Conservation (phyloP, 2,888 invertebrate species). For the Boloria euphrosyne region DNA sequence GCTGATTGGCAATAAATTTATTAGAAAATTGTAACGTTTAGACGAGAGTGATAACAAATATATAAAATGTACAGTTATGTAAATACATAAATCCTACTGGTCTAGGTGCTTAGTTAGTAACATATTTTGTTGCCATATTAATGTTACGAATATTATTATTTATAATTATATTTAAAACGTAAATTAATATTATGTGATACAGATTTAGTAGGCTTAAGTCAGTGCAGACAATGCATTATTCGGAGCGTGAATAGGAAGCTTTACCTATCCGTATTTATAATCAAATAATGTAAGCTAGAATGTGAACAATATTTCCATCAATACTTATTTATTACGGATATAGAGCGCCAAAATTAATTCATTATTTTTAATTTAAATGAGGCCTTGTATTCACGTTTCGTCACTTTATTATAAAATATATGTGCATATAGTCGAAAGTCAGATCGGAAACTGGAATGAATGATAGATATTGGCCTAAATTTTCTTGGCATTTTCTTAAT, state of each 20-base stretch:
- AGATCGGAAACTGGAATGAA: constrained; percentile 26
- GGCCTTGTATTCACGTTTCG: constrained; percentile 6
- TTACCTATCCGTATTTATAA: constrained; percentile 17
- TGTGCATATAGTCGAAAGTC: constrained; percentile 23
- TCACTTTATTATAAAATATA: constrained; percentile 5
- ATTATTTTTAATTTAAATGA: constrained; percentile 8
- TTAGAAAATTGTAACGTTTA: constrained; percentile 50
- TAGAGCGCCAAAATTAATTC: constrained; percentile 4
- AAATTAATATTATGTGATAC: constrained; percentile 79
- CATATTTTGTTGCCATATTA: constrained; percentile 82
- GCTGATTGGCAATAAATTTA: constrained; percentile 76
- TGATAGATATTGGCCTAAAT: constrained; percentile 26
- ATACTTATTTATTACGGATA: constrained; percentile 7
- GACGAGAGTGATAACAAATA: constrained; percentile 41
- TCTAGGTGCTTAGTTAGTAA: constrained; percentile 79
- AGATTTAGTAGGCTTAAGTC: constrained; percentile 60
- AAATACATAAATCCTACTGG: constrained; percentile 74
- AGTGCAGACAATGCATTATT: constrained; percentile 36
- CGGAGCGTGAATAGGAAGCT: constrained; percentile 15
- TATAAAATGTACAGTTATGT: constrained; percentile 70
- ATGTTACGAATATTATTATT: constrained; percentile 78
- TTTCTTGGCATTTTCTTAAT: constrained; percentile 6
- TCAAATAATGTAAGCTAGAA: constrained; percentile 10
- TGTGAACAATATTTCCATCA: constrained; percentile 26
- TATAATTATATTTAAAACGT: constrained; percentile 76